phyloP scores from a whole-genome alignment of 2,797 vertebrate species.

The Schizopygopsis pylzovi region DNA sequence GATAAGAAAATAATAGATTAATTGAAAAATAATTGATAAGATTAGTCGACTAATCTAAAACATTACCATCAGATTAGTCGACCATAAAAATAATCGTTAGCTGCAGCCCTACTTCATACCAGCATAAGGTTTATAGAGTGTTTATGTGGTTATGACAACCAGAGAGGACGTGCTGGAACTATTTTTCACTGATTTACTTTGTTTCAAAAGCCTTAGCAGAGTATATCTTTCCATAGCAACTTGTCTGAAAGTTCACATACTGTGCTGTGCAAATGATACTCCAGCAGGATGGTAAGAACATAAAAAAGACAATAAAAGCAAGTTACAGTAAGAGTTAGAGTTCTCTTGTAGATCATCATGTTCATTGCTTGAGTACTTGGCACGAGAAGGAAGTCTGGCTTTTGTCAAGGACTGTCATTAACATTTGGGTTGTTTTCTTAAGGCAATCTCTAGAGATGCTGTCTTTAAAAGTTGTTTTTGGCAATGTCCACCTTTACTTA shows the following conservation, averaged over 20 bases:
- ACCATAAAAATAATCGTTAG: too few relatives aligned
- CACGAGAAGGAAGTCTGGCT: slow-evolving; percentile 29
- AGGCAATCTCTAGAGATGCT: slow-evolving; percentile 3
- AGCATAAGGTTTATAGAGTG: slow-evolving; percentile 38
- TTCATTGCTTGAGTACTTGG: slow-evolving; percentile 25
- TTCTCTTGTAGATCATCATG: slow-evolving; percentile 33
- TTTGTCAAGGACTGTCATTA: slow-evolving; percentile 29
- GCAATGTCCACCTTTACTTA: not conserved
- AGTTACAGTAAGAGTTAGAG: slow-evolving; percentile 5
- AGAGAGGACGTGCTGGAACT: not conserved
- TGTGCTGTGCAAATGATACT: not conserved
- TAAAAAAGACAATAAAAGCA: slow-evolving; percentile 33
- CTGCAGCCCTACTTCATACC: slow-evolving; percentile 1
- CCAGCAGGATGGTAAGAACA: slow-evolving; percentile 16
- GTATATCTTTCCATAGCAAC: slow-evolving; percentile 9
- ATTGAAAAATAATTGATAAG: too few relatives aligned
- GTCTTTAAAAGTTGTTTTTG: slow-evolving; percentile 8
- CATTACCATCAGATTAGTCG: too few relatives aligned
- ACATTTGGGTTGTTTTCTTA: slow-evolving; percentile 18
- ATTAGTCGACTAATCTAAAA: too few relatives aligned
- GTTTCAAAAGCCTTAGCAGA: slow-evolving; percentile 6
- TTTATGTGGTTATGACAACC: slow-evolving; percentile 37
- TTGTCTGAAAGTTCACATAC: slow-evolving; percentile 20
- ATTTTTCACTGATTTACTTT: not conserved
- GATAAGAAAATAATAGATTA: too few relatives aligned